Evolutionary conservation across 2,113 vertebrate species (phyloP).

Genomic region (Eleginops maclovinus): DNA sequence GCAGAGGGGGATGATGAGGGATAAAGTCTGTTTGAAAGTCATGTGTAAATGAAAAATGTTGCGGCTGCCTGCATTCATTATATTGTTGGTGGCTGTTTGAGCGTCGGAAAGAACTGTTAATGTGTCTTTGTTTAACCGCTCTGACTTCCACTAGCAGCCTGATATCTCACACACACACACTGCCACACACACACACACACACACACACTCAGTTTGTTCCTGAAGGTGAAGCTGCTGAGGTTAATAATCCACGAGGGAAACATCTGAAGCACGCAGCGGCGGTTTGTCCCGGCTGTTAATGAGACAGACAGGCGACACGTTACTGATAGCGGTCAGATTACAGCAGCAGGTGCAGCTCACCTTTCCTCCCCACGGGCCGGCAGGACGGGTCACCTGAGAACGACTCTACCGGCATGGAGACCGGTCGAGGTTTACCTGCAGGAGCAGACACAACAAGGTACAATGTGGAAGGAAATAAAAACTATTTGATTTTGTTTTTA

Average conservation of each 20-base stretch:
- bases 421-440: constrained; percentile 92
- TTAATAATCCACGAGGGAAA: constrained; percentile 40
- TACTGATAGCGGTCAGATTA: constrained; percentile 26
- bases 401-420: constrained; percentile 95
- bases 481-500: rapidly evolving
- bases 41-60: not conserved
- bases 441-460: not conserved
- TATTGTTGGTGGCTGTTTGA: not conserved
- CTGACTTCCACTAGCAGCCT: constrained; percentile 14
- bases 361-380: constrained; percentile 88
- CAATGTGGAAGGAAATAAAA: not conserved
- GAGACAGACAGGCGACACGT: constrained; percentile 5
- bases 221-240: constrained; percentile 28
- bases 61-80: not conserved
- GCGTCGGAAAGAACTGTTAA: not conserved
- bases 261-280: constrained; percentile 34
- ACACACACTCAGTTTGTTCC: not conserved
- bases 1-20: not conserved
- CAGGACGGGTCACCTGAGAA: constrained; percentile 86
- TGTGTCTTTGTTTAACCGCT: constrained; percentile 17
- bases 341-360: constrained; percentile 70
- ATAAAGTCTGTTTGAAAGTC: not conserved
- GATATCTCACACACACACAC: constrained; percentile 13
- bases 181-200: constrained; percentile 1
- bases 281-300: constrained; percentile 5